Base-by-base conservation (phyloP, 2,797 vertebrate genomes). In the Holocentrus rufus region DNA sequence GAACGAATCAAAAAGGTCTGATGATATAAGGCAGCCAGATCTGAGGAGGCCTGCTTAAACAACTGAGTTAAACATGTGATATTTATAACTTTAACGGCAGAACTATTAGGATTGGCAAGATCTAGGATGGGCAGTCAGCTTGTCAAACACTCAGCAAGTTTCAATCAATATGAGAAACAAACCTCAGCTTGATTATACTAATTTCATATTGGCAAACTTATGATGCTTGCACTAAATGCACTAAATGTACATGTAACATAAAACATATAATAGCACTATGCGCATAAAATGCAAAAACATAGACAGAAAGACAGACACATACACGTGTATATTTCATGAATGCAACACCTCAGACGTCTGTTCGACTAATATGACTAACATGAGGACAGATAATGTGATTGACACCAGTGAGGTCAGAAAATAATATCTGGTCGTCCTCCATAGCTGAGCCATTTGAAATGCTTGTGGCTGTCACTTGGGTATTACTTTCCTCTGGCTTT, bases 21-120 rank as follows among this genome's bases (percentile, higher is more conserved):
- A 27, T 67, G 58, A 10, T 69, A 77, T 76, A 71, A 75, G 79
- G 31, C 57, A 75, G 11, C 27, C 23, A 49, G 55, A 78, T 65
- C 10, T 65, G 20, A 22, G 10, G 17, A 11, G 39, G 39, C 9
- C 39, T 42, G 39, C 9, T 11, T 42, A 42, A 11, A 42, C 14
- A 42, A 3, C 10, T 42, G 39, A 42, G 5, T 7, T 22, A n/a
- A 63, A 52, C 23, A 55, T 74, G 23, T 53, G 52, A 50, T n/a
- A 30, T 44, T 54, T n/a, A 42, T 3, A 42, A 34, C 14, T 59
- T 49, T 62, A 20, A 20, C 3, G 50, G 23, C 10, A 15, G 30
- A 49, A 20, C 27, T 10, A 7, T 36, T 25, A 39, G 15, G 14
- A 36, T 61, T 13, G 9, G n/a, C n/a, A n/a, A n/a, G n/a, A n/a